A percentile compares a stretch with the other conserved stretches of the same genome.
phyloP scores from a whole-genome alignment of 2,113 vertebrate species.

The Dendropsophus ebraccatus region DNA sequence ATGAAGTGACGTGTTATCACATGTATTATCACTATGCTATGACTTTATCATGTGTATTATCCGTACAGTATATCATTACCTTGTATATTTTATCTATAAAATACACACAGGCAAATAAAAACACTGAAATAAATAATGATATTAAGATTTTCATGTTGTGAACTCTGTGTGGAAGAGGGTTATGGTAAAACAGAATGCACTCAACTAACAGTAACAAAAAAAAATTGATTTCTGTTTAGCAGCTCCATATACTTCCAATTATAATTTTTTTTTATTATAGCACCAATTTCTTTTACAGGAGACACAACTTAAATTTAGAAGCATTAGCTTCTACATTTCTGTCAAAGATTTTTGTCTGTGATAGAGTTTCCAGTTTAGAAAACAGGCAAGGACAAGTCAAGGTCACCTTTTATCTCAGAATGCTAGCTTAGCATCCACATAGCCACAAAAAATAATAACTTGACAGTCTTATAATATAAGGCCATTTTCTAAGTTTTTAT shows the following conservation, averaged over 20 bases:
- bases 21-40: too few species aligned
- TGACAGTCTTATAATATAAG: too few species aligned
- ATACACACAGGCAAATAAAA: neutral
- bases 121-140: neutral
- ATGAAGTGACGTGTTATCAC: too few species aligned
- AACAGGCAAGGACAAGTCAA: too few species aligned
- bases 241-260: neutral
- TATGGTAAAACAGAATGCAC: neutral
- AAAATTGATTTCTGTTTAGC: neutral
- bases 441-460: too few species aligned
- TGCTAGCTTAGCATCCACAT: neutral
- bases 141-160: too few species aligned
- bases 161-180: too few species aligned
- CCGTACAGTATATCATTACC: neutral
- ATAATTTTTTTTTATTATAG: neutral
- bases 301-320: too few species aligned
- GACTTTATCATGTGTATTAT: neutral
- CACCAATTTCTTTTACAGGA: neutral
- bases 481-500: too few species aligned
- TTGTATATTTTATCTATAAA: neutral
- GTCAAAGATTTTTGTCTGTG: too few species aligned
- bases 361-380: too few species aligned
- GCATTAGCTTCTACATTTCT: too few species aligned
- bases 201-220: neutral
- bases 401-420: neutral